Base-by-base conservation (phyloP, 1,140 invertebrate genomes). In the Conus betulinus region DNA sequence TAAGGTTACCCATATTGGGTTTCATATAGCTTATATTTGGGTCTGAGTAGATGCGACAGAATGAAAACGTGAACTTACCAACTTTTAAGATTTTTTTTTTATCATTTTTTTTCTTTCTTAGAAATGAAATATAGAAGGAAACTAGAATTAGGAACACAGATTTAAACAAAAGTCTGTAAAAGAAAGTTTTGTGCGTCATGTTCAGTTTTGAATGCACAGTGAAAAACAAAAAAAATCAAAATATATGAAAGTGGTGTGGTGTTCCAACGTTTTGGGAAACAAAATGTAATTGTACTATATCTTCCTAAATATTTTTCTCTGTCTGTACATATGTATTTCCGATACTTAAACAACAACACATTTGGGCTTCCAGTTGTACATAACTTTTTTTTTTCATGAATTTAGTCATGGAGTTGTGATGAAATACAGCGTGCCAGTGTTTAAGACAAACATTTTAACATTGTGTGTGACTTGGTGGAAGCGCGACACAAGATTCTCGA, bases 361-460 rank as follows among this genome's bases (percentile, higher is more conserved):
- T 57, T 20, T 52, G 67, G 55, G 79, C 87, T 84, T 60, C 51
- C 79, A 53, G 6, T 11, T 63, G 60, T 57, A 79, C 63, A 71
- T 71, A 57, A 81, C 13, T 57, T 85, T 51, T 71, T 78, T 78
- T 27, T 51, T 1, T 27, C 27, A 15, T 78, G 7, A 78, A 11
- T 39, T 39, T 2, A 39, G 76, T 78, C 25, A 51, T 10, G 8
- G 76, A 39, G 76, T 78, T 78, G n/a, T 78, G 76, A 78, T 78
- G 76, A 13, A 78, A 51, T 78, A 78, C 76, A 78, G n/a, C 39
- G 8, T 78, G 76, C 8, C 76, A 78, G 76, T 78, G 76, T 78
- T 78, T 27, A 13, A 39, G 8, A 7, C 25, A 6, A 6, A 7
- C 6, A 23, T 23, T 71, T 13, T 71, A 71, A 71, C 67, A 71